These are phyloP conservation scores for Acrossocheilus fasciatus DNA, from an alignment of 2,797 vertebrate genomes.

Conservation along the genomic window DNA sequence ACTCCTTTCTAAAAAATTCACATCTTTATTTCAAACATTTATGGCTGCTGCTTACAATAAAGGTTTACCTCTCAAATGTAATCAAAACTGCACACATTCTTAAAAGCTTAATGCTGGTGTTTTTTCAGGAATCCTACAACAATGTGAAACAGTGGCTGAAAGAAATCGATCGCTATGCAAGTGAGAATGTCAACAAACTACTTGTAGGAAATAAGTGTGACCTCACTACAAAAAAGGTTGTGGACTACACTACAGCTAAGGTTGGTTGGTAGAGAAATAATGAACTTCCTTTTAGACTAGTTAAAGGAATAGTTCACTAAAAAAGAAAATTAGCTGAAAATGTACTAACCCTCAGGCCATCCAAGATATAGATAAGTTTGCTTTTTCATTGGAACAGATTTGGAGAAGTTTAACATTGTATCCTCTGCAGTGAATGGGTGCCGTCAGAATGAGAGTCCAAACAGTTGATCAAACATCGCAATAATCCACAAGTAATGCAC, in stretches of 20 bases:
- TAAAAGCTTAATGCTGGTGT: background rate
- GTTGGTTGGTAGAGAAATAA: conserved; percentile 59
- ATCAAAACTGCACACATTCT: background rate
- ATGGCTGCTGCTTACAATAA: background rate
- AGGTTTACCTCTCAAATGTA: background rate
- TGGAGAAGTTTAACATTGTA: background rate
- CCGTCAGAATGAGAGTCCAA: background rate
- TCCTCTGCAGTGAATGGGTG: background rate
- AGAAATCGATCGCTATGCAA: conserved; percentile 80
- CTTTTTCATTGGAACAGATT: background rate
- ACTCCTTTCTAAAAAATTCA: background rate
- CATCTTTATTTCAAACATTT: background rate
- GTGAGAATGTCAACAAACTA: conserved; percentile 80
- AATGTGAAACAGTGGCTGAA: conserved; percentile 82
- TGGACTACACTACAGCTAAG: conserved; percentile 81
- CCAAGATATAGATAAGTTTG: background rate
- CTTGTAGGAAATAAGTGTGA: conserved; percentile 81
- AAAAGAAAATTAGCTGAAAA: background rate
- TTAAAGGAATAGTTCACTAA: background rate
- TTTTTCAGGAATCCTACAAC: conserved; percentile 75
- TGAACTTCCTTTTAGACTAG: background rate
- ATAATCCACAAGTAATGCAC: background rate
- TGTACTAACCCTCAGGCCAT: background rate
- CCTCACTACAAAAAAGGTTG: conserved; percentile 81
- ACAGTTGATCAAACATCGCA: background rate